Conservation (phyloP, 2,113 vertebrate genomes). For the Myrmophylax atrothorax region DNA sequence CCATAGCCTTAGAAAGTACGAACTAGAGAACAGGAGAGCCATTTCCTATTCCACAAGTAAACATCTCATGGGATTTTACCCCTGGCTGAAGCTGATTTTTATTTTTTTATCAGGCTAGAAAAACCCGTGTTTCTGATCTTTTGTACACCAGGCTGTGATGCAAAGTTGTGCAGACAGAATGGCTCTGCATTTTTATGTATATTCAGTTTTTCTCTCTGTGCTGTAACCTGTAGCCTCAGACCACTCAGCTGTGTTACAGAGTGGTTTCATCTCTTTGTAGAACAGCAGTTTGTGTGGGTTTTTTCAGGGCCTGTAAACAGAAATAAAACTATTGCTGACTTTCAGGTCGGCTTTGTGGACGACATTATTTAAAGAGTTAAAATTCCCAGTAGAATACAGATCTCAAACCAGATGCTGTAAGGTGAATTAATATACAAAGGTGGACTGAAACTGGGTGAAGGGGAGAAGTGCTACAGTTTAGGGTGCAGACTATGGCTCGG, state of each 20-base stretch:
- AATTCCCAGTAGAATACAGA: not conserved
- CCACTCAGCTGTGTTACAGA: not conserved
- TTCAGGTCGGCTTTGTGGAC: not conserved
- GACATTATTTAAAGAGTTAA: not conserved
- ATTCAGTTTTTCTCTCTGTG: not conserved
- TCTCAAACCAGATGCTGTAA: not conserved
- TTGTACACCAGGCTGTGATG: not conserved
- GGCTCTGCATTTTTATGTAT: not conserved
- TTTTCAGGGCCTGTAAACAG: not conserved
- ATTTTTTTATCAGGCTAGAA: not conserved
- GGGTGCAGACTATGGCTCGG: not conserved
- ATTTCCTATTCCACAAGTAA: not conserved
- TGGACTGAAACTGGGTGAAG: not conserved
- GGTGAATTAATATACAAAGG: not conserved
- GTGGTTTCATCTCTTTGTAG: not conserved
- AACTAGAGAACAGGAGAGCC: not conserved
- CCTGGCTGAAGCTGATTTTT: not conserved
- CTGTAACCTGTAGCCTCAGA: not conserved
- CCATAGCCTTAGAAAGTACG: not conserved
- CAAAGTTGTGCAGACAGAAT: not conserved
- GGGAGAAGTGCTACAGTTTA: not conserved
- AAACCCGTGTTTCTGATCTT: not conserved
- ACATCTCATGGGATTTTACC: not conserved
- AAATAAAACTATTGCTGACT: conserved; percentile 20
- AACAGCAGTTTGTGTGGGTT: not conserved